Base-by-base conservation (phyloP, 2,888 invertebrate genomes). In the Ptychoptera contaminata region DNA sequence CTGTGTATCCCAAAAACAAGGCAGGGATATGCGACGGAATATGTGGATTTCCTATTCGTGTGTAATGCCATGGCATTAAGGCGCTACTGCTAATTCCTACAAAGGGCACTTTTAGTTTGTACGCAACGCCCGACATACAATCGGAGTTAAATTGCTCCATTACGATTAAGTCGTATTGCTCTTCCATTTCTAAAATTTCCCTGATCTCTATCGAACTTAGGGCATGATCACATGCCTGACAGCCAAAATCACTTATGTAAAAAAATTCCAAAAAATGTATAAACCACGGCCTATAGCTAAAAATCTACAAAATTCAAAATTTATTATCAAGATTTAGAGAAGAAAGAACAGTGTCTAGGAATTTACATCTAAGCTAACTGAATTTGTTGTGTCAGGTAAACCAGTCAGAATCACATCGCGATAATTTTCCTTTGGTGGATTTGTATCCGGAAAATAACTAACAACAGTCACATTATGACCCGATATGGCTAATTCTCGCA, bases 141-240 rank as follows among this genome's bases (percentile, higher is more conserved):
- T 84, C 79, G 41, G 73, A 72, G 51, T 80, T 80, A 56, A 85
- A 84, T 45, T 73, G 73, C 61, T 85, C 83, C 43, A 75, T 65
- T 1, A 85, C 58, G 7, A 82, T 68, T 0, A 84, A 58, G 58
- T 86, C 82, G 54, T 74, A 82, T 40, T 71, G 72, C 3, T 65
- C 60, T 49, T 67, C 66, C 2, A 53, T 53, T 15, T 57, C 60
- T 6, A 69, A 46, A 16, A 69, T 58, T 47, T 60, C 52, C 11
- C 61, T 58, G 29, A 69, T 47, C 0, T 61, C 60, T 14, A 60
- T 54, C 5, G 67, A 63, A 35, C 56, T 56, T 1, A 65, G 50
- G 0, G 59, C 58, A 7, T 47, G 37, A 48, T 63, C 61, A 53
- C 67, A 67, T 1, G 62, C 52, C 14, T 55, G 49, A 16, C 54